Conservation (phyloP, 2,113 vertebrate genomes). For the Ornithorhynchus anatinus region DNA sequence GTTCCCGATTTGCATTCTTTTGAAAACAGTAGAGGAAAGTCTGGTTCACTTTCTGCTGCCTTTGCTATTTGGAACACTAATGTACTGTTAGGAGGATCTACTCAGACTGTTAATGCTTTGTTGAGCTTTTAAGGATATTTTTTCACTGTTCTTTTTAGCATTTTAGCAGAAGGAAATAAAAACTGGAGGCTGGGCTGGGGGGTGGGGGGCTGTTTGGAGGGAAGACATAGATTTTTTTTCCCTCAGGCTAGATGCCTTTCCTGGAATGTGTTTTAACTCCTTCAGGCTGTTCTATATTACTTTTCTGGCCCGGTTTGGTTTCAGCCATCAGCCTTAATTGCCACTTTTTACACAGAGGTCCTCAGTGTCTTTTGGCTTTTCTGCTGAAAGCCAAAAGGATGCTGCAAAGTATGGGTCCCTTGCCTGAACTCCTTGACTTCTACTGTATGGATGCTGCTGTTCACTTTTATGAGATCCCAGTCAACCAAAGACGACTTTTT, state of each 20-base stretch:
- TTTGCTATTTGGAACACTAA: constrained; percentile 15
- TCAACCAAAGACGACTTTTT: too few relatives aligned
- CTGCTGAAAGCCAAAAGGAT: background rate
- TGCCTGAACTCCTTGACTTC: rapidly evolving
- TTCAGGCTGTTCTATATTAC: rapidly evolving
- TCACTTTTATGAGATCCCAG: too few relatives aligned
- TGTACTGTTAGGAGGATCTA: background rate
- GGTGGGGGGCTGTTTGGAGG: too few relatives aligned
- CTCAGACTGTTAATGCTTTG: too few relatives aligned
- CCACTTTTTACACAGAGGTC: background rate
- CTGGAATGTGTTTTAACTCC: background rate
- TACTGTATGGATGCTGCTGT: too few relatives aligned
- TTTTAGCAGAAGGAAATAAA: background rate
- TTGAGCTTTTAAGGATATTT: background rate
- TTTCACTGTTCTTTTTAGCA: too few relatives aligned
- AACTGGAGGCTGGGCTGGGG: too few relatives aligned
- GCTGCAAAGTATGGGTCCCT: background rate
- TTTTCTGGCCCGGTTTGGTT: background rate
- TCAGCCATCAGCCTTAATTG: background rate
- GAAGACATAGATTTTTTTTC: too few relatives aligned
- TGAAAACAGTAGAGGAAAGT: constrained; percentile 58
- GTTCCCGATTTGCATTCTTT: constrained; percentile 60
- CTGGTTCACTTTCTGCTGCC: constrained; percentile 43
- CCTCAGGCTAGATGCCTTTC: background rate
- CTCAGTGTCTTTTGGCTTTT: background rate